Evolutionary conservation across 2,797 vertebrate species (phyloP).

Genomic region (Spinus pinus): DNA sequence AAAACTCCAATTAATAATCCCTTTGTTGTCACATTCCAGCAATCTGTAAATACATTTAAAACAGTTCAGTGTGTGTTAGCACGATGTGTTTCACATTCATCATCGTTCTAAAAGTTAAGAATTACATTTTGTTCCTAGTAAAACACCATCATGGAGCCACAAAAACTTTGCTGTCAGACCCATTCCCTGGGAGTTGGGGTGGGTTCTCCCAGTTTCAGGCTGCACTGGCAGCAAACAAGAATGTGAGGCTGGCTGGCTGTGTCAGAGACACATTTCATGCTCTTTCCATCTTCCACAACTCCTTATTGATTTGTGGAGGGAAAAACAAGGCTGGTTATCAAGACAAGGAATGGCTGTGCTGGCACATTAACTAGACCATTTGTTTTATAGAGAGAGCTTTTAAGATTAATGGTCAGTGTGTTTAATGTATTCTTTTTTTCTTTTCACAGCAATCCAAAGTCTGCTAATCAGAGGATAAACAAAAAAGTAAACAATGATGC

Average conservation of each 20-base stretch:
- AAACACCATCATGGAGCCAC: not conserved
- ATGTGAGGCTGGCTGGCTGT: not conserved
- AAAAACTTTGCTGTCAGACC: not conserved
- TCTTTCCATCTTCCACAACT: not conserved
- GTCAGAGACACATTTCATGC: not conserved
- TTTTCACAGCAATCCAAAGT: slow-evolving; percentile 88
- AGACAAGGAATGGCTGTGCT: not conserved
- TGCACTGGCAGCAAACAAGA: not conserved
- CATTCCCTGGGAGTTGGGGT: not conserved
- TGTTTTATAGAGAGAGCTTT: not conserved
- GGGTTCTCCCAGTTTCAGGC: not conserved
- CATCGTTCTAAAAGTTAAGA: not conserved
- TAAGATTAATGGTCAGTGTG: not conserved
- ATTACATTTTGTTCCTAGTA: not conserved
- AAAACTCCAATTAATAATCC: not conserved
- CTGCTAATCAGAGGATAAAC: slow-evolving; percentile 90
- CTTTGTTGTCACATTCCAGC: not conserved
- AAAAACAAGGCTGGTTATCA: not conserved
- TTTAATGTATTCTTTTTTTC: not conserved
- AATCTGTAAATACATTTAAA: not conserved
- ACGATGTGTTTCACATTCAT: not conserved
- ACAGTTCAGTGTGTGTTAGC: not conserved
- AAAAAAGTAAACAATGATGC: slow-evolving; percentile 97
- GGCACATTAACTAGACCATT: not conserved
- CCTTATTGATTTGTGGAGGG: not conserved